Conservation (phyloP, 1,140 invertebrate species). For the Eufriesea mexicana region DNA sequence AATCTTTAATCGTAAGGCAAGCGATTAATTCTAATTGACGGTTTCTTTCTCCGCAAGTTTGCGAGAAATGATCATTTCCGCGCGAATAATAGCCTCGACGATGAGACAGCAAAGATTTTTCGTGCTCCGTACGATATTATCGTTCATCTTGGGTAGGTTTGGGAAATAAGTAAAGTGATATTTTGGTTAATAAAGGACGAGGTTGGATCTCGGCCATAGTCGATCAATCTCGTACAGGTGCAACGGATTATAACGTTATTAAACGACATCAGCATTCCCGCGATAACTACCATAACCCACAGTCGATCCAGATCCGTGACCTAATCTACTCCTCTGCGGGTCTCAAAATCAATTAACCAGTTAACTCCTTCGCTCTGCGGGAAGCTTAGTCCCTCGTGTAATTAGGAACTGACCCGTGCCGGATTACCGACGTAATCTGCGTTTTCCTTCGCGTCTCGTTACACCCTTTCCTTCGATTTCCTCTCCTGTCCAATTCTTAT, state of each 20-base stretch:
- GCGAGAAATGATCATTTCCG: too few species aligned
- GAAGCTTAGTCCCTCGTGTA: constrained; percentile 43
- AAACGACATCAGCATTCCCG: not conserved
- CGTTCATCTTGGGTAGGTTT: too few species aligned
- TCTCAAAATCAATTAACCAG: constrained; percentile 69
- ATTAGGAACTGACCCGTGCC: constrained; percentile 55
- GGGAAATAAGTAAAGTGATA: too few species aligned
- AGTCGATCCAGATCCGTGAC: constrained; percentile 46
- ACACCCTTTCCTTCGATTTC: not conserved
- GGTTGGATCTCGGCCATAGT: too few species aligned
- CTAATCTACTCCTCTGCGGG: constrained; percentile 58
- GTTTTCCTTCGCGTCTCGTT: constrained; percentile 5
- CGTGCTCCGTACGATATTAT: too few species aligned
- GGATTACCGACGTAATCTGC: constrained; percentile 33
- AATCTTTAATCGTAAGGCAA: too few species aligned
- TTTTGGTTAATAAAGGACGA: too few species aligned
- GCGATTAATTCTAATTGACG: too few species aligned
- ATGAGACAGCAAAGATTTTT: too few species aligned
- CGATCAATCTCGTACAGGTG: not conserved
- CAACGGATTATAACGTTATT: constrained; percentile 29
- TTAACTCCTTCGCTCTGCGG: constrained; percentile 49
- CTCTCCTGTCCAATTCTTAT: not conserved
- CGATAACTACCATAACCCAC: constrained; percentile 28
- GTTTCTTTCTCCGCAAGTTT: too few species aligned
- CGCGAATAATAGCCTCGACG: too few species aligned